Percentiles rank a stretch among this genome's conserved stretches.
phyloP scores from a whole-genome alignment of 1,140 invertebrate genomes.

The Brachionus koreanus region DNA sequence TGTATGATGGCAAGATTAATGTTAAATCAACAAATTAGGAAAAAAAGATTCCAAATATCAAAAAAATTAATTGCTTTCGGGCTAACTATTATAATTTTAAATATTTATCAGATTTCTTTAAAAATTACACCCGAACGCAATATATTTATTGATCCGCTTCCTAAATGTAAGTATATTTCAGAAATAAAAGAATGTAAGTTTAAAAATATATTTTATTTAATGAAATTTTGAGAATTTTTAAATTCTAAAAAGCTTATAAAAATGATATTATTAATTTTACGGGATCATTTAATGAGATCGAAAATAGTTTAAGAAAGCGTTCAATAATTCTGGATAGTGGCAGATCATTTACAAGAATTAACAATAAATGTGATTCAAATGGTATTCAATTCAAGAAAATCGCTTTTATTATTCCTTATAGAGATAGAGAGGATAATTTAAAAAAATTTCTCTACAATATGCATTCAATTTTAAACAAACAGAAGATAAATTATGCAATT shows the following conservation, averaged over 20 bases:
- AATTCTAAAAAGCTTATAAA: neutral
- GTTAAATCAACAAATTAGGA: no score
- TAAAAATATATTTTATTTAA: no score
- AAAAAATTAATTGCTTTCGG: no score
- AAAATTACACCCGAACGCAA: no score
- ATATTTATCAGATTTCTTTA: no score
- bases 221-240: no score
- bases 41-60: no score
- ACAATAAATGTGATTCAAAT: neutral
- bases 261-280: neutral
- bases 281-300: neutral
- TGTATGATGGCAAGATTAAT: no score
- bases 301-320: neutral
- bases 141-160: no score
- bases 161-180: no score
- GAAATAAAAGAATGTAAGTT: no score
- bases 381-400: neutral
- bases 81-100: no score
- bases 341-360: neutral
- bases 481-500: constrained; percentile 53
- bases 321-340: neutral
- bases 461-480: constrained; percentile 48
- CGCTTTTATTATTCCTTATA: neutral
- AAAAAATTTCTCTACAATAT: neutral
- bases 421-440: neutral